A percentile compares a stretch with the other conserved stretches of the same genome.
These are phyloP conservation scores for Drosophila anomelani DNA, from an alignment of 2,888 invertebrate genomes.

Conservation along the genomic window DNA sequence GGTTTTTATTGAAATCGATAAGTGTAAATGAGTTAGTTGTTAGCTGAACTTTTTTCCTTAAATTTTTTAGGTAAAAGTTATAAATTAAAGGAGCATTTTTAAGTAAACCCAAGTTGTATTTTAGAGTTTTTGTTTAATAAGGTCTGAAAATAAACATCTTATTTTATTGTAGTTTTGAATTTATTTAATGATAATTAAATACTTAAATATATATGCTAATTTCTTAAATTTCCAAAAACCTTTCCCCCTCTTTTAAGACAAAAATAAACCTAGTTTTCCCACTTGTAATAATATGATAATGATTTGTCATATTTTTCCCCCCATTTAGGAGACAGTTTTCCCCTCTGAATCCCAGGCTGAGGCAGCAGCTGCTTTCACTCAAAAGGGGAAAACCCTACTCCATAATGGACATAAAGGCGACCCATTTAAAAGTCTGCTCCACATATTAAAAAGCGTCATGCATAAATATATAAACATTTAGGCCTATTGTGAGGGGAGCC, in stretches of 20 bases:
- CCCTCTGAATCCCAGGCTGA: background rate
- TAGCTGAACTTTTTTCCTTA: background rate
- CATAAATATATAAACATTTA: constrained; percentile 56
- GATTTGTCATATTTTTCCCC: constrained; percentile 7
- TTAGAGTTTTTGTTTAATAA: background rate
- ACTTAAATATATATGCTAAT: background rate
- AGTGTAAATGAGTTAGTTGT: constrained; percentile 1
- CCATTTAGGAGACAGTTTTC: constrained; percentile 4
- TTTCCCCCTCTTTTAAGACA: background rate
- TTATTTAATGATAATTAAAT: background rate
- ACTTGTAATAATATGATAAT: background rate
- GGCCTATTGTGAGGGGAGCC: constrained; percentile 53
- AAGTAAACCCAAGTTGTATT: background rate
- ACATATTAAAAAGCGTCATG: constrained; percentile 52
- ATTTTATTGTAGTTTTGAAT: background rate
- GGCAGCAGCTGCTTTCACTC: constrained; percentile 33
- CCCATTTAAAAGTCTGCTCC: constrained; percentile 43
- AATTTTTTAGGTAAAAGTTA: background rate
- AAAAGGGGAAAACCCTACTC: constrained; percentile 19
- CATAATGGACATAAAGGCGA: constrained; percentile 24
- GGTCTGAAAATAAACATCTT: too few relatives aligned
- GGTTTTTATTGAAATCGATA: constrained; percentile 4
- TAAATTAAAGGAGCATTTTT: background rate
- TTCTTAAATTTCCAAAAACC: background rate
- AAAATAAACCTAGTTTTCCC: constrained; percentile 9